Percentiles rank a stretch among this genome's conserved stretches.
Conservation (phyloP, 2,888 invertebrate genomes). For the Leucoma salicis region DNA sequence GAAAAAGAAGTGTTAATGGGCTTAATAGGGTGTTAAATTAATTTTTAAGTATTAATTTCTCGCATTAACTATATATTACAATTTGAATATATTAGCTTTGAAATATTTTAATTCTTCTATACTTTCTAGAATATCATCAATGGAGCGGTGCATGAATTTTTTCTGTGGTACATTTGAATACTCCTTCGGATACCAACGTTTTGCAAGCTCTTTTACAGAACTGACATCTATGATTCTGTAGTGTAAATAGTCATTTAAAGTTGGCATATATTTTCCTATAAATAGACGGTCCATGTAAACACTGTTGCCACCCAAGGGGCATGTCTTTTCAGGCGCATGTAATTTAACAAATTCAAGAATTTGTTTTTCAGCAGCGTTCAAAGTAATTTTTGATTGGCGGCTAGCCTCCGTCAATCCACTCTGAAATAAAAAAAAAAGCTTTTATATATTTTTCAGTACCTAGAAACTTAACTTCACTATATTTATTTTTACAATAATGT, state of each 20-base stretch:
- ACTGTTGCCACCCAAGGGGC: slow-evolving; percentile 93
- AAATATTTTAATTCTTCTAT: slow-evolving; percentile 92
- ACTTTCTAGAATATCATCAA: slow-evolving; percentile 94
- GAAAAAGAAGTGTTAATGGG: too few species aligned
- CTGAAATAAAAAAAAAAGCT: slow-evolving; percentile 69
- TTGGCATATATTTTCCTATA: slow-evolving; percentile 91
- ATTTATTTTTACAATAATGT: too few species aligned
- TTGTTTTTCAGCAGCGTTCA: slow-evolving; percentile 86
- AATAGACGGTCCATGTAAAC: slow-evolving; percentile 94
- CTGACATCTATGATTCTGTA: slow-evolving; percentile 97
- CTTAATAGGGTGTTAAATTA: too few species aligned
- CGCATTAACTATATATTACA: background rate
- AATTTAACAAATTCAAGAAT: slow-evolving; percentile 87
- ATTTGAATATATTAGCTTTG: slow-evolving; percentile 84
- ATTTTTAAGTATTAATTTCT: too few species aligned
- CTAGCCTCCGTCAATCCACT: slow-evolving; percentile 91
- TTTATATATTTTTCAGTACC: background rate
- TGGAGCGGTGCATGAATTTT: slow-evolving; percentile 85
- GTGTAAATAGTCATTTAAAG: slow-evolving; percentile 89
- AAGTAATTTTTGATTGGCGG: slow-evolving; percentile 84
- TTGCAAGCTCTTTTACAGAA: slow-evolving; percentile 91
- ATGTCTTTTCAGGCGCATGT: slow-evolving; percentile 80
- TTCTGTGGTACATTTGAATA: slow-evolving; percentile 84
- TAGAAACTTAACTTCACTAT: too few species aligned
- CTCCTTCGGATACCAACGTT: slow-evolving; percentile 88